Conservation (phyloP, 2,797 vertebrate genomes). For the Acanthiza pusilla region DNA sequence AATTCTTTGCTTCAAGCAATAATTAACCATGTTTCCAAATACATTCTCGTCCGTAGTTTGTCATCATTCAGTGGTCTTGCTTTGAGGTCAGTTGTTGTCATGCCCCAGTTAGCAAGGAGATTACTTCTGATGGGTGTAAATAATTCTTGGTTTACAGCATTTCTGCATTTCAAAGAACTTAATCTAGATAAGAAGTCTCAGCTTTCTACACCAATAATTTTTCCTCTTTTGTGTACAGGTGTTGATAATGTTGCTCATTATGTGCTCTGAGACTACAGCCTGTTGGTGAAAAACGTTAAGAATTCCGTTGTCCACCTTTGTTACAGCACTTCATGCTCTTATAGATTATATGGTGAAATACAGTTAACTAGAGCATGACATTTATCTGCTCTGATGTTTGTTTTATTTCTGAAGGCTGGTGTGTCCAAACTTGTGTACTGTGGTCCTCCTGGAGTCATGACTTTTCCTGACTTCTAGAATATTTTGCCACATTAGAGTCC, state of each 20-base stretch:
- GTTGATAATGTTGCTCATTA: neutral
- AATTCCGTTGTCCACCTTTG: neutral
- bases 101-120: slow-evolving; percentile 32
- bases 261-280: neutral
- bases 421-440: neutral
- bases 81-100: slow-evolving; percentile 41
- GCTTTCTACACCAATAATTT: neutral
- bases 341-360: neutral
- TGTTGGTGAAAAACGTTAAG: neutral
- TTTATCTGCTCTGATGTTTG: neutral
- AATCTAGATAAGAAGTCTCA: neutral
- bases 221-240: neutral
- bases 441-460: neutral
- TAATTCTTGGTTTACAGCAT: slow-evolving; percentile 11
- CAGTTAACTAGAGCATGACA: neutral
- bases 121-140: slow-evolving; percentile 23
- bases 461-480: neutral
- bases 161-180: slow-evolving; percentile 18
- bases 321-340: neutral
- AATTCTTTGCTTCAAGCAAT: slow-evolving; percentile 24
- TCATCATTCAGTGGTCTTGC: slow-evolving; percentile 1
- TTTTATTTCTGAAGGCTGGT: neutral
- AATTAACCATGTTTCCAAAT: slow-evolving; percentile 27
- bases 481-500: neutral
- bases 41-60: neutral